Conservation (phyloP, 1,140 invertebrate genomes). For the Nasonia vitripennis region DNA sequence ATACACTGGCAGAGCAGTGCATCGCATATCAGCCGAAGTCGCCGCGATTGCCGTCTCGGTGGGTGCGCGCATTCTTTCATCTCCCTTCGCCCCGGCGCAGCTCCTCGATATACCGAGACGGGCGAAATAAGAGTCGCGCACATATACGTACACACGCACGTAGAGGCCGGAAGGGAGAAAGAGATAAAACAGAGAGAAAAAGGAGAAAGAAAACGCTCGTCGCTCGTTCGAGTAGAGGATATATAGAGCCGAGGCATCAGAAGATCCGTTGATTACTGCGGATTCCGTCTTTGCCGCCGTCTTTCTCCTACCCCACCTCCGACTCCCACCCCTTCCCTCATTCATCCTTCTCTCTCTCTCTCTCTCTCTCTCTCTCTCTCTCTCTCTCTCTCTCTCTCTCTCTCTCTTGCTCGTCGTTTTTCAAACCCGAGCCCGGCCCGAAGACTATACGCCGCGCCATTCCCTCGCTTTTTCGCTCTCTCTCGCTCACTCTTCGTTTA, state of each 20-base stretch:
- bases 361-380: neutral
- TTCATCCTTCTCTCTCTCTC: neutral
- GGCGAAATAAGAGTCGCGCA: slow-evolving; percentile 1
- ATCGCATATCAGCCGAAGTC: slow-evolving; percentile 1
- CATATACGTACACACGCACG: neutral
- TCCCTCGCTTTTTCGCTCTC: slow-evolving; percentile 29
- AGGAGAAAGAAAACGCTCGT: slow-evolving; percentile 53
- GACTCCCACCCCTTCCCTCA: neutral
- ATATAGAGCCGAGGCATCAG: slow-evolving; percentile 57
- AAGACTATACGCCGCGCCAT: slow-evolving; percentile 29
- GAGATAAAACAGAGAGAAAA: slow-evolving; percentile 22
- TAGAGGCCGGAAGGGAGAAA: slow-evolving; percentile 15
- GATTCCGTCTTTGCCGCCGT: slow-evolving; percentile 64
- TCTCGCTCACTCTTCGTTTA: slow-evolving; percentile 65
- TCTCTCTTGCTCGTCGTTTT: slow-evolving; percentile 30
- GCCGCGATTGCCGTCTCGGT: slow-evolving; percentile 32
- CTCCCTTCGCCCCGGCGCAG: slow-evolving; percentile 52
- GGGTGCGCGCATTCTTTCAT: slow-evolving; percentile 53
- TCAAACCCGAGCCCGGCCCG: slow-evolving; percentile 34
- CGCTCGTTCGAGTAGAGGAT: slow-evolving; percentile 49
- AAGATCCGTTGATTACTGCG: slow-evolving; percentile 69
- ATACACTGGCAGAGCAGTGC: neutral
- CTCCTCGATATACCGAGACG: slow-evolving; percentile 52
- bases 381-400: no score
- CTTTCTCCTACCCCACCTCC: slow-evolving; percentile 36